Base-by-base conservation (phyloP, 1,140 invertebrate genomes). In the Ips nitidus region DNA sequence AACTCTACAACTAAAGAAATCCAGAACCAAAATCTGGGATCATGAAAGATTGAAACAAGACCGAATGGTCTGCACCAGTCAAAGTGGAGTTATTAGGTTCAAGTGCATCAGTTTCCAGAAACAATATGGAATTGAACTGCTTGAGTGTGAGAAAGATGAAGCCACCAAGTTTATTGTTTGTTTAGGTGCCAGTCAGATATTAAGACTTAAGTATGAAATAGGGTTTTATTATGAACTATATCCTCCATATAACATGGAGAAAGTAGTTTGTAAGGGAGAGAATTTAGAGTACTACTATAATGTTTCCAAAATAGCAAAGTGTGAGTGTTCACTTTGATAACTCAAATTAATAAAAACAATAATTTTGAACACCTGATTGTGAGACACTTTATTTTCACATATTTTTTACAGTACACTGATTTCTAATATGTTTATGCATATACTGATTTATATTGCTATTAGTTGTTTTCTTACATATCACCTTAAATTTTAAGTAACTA, bases 1-100 rank as follows among this genome's bases (percentile, higher is more conserved):
- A 45, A 50, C 58, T 6, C 62, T 75, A 41, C 39, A 74, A 50
- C n/a, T 41, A 4, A 55, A 68, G 62, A 50, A 65, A 50, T 52
- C 61, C 40, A 70, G 66, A 41, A 22, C 69, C 22, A 60, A 64
- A 40, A 66, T 75, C 41, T 75, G 74, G 74, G 50, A 71, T 45
- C 72, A 75, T 63, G 72, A 74, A 58, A 38, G 66, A 47, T 50
- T 53, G 52, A 64, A 55, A n/a, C 4, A 43, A 40, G 3, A 8
- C n/a, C 5, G 39, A 47, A 57, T 8, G 57, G 45, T 60, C n/a
- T 39, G 60, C 8, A 41, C 22, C 22, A 22, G 22, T 22, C 22
- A 22, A 22, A 22, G 22, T 22, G 22, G 64, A 36, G n/a, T 53
- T 61, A 37, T 73, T n/a, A 22, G 4, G 36, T 58, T 70, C 66